These are phyloP conservation scores for Scolopax bukidnonensis DNA, from an alignment of 2,797 vertebrate species.

Conservation along the genomic window DNA sequence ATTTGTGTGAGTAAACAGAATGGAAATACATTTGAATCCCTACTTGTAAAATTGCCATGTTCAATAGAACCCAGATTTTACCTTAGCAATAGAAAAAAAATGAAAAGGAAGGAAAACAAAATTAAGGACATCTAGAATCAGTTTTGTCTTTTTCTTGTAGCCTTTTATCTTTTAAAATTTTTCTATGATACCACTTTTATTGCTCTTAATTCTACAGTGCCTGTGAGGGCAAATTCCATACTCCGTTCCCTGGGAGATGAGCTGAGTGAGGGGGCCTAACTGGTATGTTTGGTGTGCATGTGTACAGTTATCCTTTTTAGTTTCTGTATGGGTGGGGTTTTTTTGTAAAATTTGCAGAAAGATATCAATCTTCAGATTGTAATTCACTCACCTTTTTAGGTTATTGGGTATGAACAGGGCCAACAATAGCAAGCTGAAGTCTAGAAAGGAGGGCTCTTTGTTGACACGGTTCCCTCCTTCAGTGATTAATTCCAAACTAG, in stretches of 20 bases:
- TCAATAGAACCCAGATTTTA: background rate
- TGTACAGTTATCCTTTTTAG: background rate
- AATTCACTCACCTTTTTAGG: background rate
- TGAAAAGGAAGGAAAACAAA: background rate
- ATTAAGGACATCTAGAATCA: background rate
- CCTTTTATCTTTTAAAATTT: background rate
- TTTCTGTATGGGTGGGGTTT: background rate
- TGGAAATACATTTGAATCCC: background rate
- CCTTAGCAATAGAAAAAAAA: background rate
- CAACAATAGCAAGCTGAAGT: background rate
- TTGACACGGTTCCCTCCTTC: accelerated
- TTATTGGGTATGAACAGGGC: background rate
- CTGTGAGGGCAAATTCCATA: background rate
- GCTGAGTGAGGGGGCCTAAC: background rate
- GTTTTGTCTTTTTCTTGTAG: background rate
- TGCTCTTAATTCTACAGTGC: background rate
- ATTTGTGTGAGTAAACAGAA: background rate
- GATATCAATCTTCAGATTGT: background rate
- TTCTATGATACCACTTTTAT: background rate
- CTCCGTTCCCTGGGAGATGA: background rate
- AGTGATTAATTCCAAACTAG: background rate
- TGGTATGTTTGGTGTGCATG: background rate
- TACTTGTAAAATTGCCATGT: background rate
- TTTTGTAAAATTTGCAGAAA: background rate
- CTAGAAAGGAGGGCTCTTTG: background rate